Evolutionary conservation across 1,140 invertebrate species (phyloP), one percentile per base, ranked within the genome.

Genomic region (Drosophila rhopaloa): DNA sequence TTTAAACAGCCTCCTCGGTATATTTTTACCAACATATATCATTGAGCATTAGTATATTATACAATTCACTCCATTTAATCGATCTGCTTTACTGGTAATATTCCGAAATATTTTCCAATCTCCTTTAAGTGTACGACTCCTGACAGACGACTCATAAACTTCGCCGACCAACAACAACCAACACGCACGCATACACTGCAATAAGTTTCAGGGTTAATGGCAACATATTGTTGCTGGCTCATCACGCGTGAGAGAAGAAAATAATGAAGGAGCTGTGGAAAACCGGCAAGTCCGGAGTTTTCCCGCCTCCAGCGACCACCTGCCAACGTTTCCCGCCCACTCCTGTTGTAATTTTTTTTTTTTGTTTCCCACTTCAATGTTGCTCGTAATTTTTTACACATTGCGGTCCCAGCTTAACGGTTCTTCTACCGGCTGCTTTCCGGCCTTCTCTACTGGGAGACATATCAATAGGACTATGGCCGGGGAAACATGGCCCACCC

Each of bases 311-410:
- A 38, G 56, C 74, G 60, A 61, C 74, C 74, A 77, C 75, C 74
- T 77, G 74, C 75, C 74, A 60, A 76, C 19, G 71, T 72, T 60
- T 63, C 47, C 46, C 59, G 19, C 32, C 48, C 57, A 24, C 32
- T 41, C 48, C 46, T 8, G 51, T 46, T 63, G 47, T 54, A 80
- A 60, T 78, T 57, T 41, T 61, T 37, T 71, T 56, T 56, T 61
- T 47, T 59, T 76, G 54, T 27, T 14, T 47, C 19, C 14, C 32
- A 7, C 46, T 43, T 70, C 70, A 79, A 82, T 77, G 73, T 81
- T 67, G 73, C 84, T 88, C 84, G 84, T 89, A 89, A 89, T 89
- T 89, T 88, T 89, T 89, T 89, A 89, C 84, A 89, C 84, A 89
- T 89, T 89, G 84, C 77, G 84, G 84, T 89, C 80, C 83, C 84